Evolutionary conservation across 2,113 vertebrate species (phyloP), one percentile per base, ranked within the genome.

Genomic region (Rhizomys pruinosus): DNA sequence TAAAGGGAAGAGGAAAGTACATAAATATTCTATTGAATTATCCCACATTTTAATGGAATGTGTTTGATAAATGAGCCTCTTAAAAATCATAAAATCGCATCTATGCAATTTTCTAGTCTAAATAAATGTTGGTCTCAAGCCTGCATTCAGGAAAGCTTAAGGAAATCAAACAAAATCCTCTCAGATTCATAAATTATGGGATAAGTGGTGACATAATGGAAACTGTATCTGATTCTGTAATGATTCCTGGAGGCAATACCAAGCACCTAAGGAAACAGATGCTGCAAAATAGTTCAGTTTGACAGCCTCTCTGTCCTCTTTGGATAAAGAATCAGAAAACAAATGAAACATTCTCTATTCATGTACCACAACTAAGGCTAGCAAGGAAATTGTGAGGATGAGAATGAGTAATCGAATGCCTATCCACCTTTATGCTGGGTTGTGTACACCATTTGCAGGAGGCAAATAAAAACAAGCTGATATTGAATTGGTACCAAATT

Each of bases 101-200:
- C 97, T 98, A 97, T 97, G 97, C 94, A 96, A 92, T 84, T 96
- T 97, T 97, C 84, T 61, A 97, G 82, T 97, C 79, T 94, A 96
- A 98, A 97, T 97, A 89, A 98, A 97, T 97, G 90, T 92, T 97
- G 81, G 95, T 94, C 84, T 95, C 63, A 91, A 85, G 64, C 20
- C 63, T 94, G 79, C 52, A 89, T 27, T 96, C 94, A 97, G 78
- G 94, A 88, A 97, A 91, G 93, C 76, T 97, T 97, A 96, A 64
- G 61, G 79, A 97, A 92, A 96, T 88, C 92, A 97, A 96, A 96
- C 78, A 87, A 80, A 96, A 89, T 85, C 79, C 59, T n/a, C 61
- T 90, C 86, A 95, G 47, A 61, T 97, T 97, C 91, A 96, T 96
- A 97, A 97, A 97, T 97, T 97, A 97, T 89, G 96, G 97, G 92